Evolutionary conservation across 2,797 vertebrate species (phyloP), one percentile per base, ranked within the genome.

Genomic region (Cyclura pinguis): DNA sequence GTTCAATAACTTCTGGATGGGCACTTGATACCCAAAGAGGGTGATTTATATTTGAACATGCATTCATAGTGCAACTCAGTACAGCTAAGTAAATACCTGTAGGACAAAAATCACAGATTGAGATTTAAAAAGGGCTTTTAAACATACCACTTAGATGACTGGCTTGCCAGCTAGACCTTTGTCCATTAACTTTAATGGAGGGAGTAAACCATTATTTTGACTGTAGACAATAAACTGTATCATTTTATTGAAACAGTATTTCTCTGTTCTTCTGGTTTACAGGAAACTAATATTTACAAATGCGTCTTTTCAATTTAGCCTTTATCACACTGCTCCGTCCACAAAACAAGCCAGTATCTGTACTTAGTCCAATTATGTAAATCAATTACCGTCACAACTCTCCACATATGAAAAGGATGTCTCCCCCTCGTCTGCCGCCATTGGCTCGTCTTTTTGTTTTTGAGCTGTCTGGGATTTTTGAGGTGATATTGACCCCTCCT

Each of bases 321-420:
- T 92, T 92, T 82, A 95, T 91, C 80, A 88, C 89, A 90, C 93
- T 92, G 88, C 92, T 94, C 86, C 42, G 92, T 85, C 87, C 92
- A 80, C 90, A 93, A 83, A 86, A 87, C 47, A 90, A 94, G 88
- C 90, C 94, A 85, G 89, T 90, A 93, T 95, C 93, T 96, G 93
- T 90, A 92, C 92, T 92, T 92, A 91, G 92, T 96, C 93, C 88
- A 91, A 91, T 96, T 95, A 96, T 84, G 91, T 96, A 96, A 96
- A 96, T 93, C 89, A 96, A 96, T 96, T 96, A 96, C 35, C 78
- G 94, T 96, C 95, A 95, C 93, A 93, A 89, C 89, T 96, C 84
- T 90, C 94, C 92, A 93, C 93, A 96, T 96, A 94, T 93, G 95
- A 94, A 96, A 96, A 94, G 92, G 94, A 93, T 96, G 95, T 93